These are phyloP conservation scores for Sprattus sprattus DNA, from an alignment of 2,113 vertebrate genomes.

Conservation along the genomic window DNA sequence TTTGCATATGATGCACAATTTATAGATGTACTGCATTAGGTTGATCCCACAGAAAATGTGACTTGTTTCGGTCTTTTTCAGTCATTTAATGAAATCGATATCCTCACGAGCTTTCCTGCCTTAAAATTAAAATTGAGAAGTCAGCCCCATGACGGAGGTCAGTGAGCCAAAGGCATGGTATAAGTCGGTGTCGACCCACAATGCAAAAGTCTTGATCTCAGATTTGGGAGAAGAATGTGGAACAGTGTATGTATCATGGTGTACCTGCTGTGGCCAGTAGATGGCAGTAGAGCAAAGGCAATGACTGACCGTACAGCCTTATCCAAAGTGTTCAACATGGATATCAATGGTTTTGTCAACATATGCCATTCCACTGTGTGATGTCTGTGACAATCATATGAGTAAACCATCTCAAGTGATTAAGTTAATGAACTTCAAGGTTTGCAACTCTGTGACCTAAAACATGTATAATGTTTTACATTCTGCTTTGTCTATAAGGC, in stretches of 20 bases:
- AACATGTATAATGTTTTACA: background rate
- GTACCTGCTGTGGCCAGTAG: background rate
- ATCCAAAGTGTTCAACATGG: background rate
- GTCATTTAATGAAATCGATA: background rate
- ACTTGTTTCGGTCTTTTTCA: background rate
- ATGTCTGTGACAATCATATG: background rate
- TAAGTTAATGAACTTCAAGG: background rate
- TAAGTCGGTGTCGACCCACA: background rate
- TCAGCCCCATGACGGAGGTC: background rate
- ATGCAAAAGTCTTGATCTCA: background rate
- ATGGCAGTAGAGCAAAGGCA: background rate
- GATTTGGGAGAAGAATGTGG: background rate
- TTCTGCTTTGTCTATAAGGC: background rate
- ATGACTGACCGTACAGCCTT: background rate
- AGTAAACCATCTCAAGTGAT: background rate
- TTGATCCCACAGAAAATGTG: constrained; percentile 24
- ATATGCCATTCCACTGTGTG: background rate
- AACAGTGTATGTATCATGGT: background rate
- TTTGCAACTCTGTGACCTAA: background rate
- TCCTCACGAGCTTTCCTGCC: background rate
- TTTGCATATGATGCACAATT: background rate
- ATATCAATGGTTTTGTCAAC: background rate
- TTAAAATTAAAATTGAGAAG: background rate
- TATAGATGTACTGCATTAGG: background rate
- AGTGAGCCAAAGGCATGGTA: background rate